Evolutionary conservation across 2,888 invertebrate species (phyloP).

Genomic region (Mycogona germanica): DNA sequence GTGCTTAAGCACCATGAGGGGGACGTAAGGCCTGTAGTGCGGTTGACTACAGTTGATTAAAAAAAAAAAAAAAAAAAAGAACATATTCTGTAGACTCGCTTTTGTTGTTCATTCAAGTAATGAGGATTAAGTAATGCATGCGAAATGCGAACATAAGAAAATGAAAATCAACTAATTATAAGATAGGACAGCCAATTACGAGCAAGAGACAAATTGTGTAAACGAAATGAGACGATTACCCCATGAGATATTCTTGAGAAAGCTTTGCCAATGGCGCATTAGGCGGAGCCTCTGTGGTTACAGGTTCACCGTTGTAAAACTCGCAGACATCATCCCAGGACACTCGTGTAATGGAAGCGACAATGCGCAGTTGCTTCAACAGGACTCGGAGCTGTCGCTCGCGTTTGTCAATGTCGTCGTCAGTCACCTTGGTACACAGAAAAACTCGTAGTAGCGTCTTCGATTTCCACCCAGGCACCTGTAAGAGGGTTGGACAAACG

Average conservation of each 20-base stretch:
- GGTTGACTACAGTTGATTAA: no score
- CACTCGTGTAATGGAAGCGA: slow-evolving; percentile 55
- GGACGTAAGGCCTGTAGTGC: no score
- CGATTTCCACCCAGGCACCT: slow-evolving; percentile 70
- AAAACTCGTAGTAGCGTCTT: slow-evolving; percentile 69
- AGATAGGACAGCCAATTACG: neutral
- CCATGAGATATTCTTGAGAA: slow-evolving; percentile 25
- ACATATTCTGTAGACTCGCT: no score
- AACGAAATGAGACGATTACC: slow-evolving; percentile 23
- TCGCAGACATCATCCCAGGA: slow-evolving; percentile 39
- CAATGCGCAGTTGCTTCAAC: slow-evolving; percentile 71
- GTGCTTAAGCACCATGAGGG: no score
- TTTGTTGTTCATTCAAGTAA: no score
- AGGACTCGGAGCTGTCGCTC: slow-evolving; percentile 41
- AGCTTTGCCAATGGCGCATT: slow-evolving; percentile 24
- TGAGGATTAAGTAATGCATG: no score
- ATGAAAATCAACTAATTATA: neutral
- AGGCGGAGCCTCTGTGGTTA: neutral
- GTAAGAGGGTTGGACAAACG: slow-evolving; percentile 8
- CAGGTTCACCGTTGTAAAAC: neutral
- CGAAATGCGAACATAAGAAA: no score
- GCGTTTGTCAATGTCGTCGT: slow-evolving; percentile 27
- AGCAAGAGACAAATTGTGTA: no score
- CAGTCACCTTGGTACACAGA: slow-evolving; percentile 49
- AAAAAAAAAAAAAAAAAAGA: no score